Conservation (phyloP, 2,888 invertebrate genomes). For the Nyleta sp. region DNA sequence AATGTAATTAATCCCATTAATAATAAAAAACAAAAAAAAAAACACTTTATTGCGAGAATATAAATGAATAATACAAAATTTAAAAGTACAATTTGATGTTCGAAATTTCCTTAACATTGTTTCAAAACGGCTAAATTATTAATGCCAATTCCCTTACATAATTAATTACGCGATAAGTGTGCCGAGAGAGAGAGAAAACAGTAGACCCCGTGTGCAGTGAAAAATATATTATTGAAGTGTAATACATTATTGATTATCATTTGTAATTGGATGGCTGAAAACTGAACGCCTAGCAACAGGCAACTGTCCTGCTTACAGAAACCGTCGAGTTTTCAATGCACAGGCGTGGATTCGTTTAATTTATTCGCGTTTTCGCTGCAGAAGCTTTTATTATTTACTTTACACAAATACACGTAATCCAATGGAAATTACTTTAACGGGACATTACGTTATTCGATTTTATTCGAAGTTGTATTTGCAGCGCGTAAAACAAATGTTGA, state of each 20-base stretch:
- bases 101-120: too few relatives aligned
- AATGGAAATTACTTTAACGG: too few relatives aligned
- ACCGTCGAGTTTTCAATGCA: conserved; percentile 36
- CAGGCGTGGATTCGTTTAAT: conserved; percentile 35
- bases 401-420: too few relatives aligned
- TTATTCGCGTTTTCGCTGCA: conserved; percentile 3
- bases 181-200: background rate
- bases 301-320: conserved; percentile 37
- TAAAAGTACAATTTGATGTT: too few relatives aligned
- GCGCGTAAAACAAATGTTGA: too few relatives aligned
- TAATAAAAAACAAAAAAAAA: too few relatives aligned
- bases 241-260: conserved; percentile 39
- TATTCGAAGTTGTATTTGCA: too few relatives aligned
- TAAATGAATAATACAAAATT: too few relatives aligned
- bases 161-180: background rate
- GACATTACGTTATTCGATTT: too few relatives aligned
- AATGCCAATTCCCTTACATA: background rate
- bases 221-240: conserved; percentile 4
- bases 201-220: background rate
- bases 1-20: too few relatives aligned
- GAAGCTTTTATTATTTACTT: background rate
- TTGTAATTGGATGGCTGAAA: conserved; percentile 47
- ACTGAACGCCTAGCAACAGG: conserved; percentile 57
- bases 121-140: too few relatives aligned
- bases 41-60: too few relatives aligned